These are phyloP conservation scores for Lasioglossum zephyrum DNA, from an alignment of 2,888 invertebrate genomes.

Conservation along the genomic window DNA sequence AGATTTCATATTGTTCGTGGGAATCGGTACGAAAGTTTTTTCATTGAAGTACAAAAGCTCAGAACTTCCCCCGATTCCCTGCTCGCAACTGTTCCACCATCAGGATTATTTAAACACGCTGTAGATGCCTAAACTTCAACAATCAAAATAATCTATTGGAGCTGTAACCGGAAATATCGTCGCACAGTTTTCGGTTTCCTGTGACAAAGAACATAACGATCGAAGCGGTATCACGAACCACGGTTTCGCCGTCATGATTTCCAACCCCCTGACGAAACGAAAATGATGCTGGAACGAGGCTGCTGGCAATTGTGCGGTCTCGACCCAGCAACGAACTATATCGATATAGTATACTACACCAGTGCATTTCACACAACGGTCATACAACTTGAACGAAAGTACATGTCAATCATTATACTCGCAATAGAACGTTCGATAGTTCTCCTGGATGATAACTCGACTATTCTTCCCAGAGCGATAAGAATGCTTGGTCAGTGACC, in stretches of 20 bases:
- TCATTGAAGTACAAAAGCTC: conserved; percentile 1
- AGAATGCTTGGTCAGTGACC: conserved; percentile 44
- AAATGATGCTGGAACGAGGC: conserved; percentile 6
- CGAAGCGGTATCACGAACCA: not conserved
- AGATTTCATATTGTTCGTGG: not conserved
- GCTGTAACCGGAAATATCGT: not conserved
- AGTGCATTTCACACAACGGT: conserved; percentile 37
- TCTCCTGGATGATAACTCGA: conserved; percentile 13
- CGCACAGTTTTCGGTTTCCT: not conserved
- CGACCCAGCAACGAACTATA: not conserved
- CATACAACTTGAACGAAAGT: conserved; percentile 44
- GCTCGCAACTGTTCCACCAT: not conserved
- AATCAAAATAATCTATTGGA: not conserved
- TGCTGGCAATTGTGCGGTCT: not conserved
- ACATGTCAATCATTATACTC: conserved; percentile 23
- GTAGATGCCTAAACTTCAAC: not conserved
- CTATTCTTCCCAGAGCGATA: conserved; percentile 39
- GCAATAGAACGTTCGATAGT: conserved; percentile 6
- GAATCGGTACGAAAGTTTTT: conserved; percentile 1
- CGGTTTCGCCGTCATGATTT: not conserved
- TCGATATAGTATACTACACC: conserved; percentile 24
- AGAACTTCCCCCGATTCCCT: not conserved
- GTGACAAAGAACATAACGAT: not conserved
- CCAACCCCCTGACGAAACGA: conserved; percentile 11
- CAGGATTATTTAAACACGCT: not conserved